Conservation (phyloP, 2,113 vertebrate species). For the Leptocoma aspasia region DNA sequence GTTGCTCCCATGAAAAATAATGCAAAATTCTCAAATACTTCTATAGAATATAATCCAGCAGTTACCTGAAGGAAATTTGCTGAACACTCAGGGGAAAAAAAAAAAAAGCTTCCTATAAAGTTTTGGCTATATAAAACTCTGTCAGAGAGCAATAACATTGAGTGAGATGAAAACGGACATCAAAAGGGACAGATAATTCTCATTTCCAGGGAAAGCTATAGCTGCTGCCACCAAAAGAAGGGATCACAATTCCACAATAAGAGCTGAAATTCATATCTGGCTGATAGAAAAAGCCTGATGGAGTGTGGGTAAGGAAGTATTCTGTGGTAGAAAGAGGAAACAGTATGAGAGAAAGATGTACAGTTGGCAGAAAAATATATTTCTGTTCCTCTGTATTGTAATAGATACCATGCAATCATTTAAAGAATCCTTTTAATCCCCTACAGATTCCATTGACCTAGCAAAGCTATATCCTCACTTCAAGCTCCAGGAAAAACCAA, state of each 20-base stretch:
- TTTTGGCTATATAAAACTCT: neutral
- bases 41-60: neutral
- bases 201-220: neutral
- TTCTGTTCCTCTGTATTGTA: neutral
- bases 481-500: neutral
- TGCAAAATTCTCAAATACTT: neutral
- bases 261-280: neutral
- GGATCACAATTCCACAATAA: neutral
- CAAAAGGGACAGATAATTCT: neutral
- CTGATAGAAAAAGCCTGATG: neutral
- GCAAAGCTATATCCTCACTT: neutral
- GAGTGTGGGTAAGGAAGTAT: neutral
- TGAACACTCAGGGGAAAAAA: neutral
- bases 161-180: neutral
- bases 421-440: neutral
- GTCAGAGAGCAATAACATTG: neutral
- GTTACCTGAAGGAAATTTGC: neutral
- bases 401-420: neutral
- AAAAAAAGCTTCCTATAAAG: neutral
- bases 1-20: neutral
- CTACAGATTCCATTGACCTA: neutral
- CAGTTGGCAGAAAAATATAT: neutral
- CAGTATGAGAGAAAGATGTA: neutral
- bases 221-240: neutral
- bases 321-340: neutral